A percentile compares a stretch with the other conserved stretches of the same genome.
phyloP scores from a whole-genome alignment of 2,797 vertebrate genomes.

The Catostomus latipinnis region DNA sequence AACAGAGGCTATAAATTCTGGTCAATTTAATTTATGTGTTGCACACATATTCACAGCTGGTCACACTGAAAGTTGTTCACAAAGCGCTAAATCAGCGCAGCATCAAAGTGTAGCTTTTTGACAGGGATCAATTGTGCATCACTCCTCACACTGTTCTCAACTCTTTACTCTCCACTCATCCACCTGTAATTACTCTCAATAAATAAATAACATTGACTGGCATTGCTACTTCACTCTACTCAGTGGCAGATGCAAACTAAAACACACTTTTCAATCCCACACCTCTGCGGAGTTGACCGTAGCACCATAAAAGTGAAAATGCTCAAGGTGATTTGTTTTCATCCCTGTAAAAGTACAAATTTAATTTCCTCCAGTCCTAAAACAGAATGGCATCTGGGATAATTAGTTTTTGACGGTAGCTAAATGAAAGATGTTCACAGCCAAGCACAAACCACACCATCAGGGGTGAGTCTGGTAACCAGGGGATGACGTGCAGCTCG shows the following conservation, averaged over 20 bases:
- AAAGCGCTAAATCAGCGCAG: too few relatives aligned
- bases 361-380: conserved; percentile 56
- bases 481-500: conserved; percentile 63
- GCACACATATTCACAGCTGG: too few relatives aligned
- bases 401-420: conserved; percentile 57
- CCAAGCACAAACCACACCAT: conserved; percentile 45
- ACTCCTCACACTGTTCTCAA: conserved; percentile 34
- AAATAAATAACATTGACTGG: conserved; percentile 44
- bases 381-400: conserved; percentile 44
- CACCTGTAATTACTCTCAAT: conserved; percentile 54
- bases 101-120: too few relatives aligned
- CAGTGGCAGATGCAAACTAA: conserved; percentile 46
- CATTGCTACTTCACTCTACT: conserved; percentile 34
- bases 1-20: too few relatives aligned
- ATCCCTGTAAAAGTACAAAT: conserved; percentile 58
- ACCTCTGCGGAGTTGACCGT: conserved; percentile 45
- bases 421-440: conserved; percentile 51
- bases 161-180: conserved; percentile 40
- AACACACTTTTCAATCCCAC: conserved; percentile 32
- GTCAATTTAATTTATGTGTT: too few relatives aligned
- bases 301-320: conserved; percentile 52
- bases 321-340: conserved; percentile 60
- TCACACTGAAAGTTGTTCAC: too few relatives aligned
- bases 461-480: conserved; percentile 11
- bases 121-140: conserved; percentile 48